Conservation (phyloP, 2,113 vertebrate species). For the Pseudolaguvia tuberculata region DNA sequence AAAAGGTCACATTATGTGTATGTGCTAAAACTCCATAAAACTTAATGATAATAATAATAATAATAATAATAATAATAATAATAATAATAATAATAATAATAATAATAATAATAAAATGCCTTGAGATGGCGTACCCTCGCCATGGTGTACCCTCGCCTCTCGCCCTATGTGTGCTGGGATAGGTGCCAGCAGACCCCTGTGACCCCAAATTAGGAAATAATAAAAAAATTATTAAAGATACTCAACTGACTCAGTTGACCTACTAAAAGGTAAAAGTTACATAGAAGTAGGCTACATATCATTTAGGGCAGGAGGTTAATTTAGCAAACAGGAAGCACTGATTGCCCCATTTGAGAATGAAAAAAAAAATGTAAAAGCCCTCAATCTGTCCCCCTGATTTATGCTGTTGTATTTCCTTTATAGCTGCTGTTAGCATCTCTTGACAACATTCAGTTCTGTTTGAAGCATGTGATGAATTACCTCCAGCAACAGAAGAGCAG, state of each 20-base stretch:
- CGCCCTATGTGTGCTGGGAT: no score
- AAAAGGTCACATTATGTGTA: conserved; percentile 8
- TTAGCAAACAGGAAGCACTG: conserved; percentile 50
- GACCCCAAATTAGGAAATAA: no score
- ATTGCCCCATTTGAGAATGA: conserved; percentile 45
- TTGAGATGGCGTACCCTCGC: no score
- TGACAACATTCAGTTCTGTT: conserved; percentile 44
- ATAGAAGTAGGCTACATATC: conserved; percentile 55
- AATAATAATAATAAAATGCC: no score
- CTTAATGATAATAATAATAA: no score
- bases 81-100: no score
- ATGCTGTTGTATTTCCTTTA: conserved; percentile 48
- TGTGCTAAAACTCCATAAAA: no score
- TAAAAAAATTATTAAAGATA: no score
- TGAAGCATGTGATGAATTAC: conserved; percentile 61
- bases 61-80: no score
- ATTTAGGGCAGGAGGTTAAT: conserved; percentile 55
- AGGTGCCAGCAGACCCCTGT: no score
- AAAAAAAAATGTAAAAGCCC: conserved; percentile 54
- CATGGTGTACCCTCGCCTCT: no score
- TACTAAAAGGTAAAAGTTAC: not conserved
- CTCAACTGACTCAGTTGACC: no score
- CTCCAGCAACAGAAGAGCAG: conserved; percentile 52
- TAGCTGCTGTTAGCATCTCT: conserved; percentile 23
- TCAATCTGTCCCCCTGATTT: conserved; percentile 70